Conservation (phyloP, 2,888 invertebrate species). For the Stictocephala bisonia region DNA sequence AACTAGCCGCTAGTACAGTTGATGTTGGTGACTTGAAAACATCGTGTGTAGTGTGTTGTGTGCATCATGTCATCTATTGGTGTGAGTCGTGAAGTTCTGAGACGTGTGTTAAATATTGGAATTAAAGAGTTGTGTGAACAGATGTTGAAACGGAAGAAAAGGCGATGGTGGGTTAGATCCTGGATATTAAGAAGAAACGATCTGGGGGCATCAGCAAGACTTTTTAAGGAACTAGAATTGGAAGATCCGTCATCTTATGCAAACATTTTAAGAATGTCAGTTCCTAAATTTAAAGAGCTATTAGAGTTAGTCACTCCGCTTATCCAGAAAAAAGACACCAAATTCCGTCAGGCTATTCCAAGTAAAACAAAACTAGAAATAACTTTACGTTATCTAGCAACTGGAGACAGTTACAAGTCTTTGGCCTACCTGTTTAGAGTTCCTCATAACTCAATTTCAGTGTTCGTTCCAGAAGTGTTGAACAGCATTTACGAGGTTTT, state of each 20-base stretch:
- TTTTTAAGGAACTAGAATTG: conserved; percentile 34
- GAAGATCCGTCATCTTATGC: conserved; percentile 25
- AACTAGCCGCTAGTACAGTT: conserved; percentile 24
- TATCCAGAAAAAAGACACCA: conserved; percentile 20
- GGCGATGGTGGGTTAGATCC: conserved; percentile 28
- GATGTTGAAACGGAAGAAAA: conserved; percentile 36
- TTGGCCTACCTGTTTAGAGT: conserved; percentile 24
- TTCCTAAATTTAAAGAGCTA: conserved; percentile 19
- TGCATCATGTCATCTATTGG: conserved; percentile 11
- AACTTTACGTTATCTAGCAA: conserved; percentile 27
- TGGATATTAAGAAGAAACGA: conserved; percentile 36
- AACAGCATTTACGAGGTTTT: conserved; percentile 22
- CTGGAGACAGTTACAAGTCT: conserved; percentile 26
- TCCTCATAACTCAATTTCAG: conserved; percentile 28
- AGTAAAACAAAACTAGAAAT: conserved; percentile 32
- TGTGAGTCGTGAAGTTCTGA: conserved; percentile 21
- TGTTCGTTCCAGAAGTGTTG: conserved; percentile 34
- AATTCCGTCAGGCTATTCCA: conserved; percentile 22
- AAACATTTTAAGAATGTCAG: conserved; percentile 19
- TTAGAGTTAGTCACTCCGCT: conserved; percentile 26
- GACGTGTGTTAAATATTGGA: conserved; percentile 19
- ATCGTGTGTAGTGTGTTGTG: not conserved
- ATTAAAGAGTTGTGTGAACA: conserved; percentile 25
- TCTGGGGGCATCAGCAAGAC: conserved; percentile 35
- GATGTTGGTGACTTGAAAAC: conserved; percentile 25